phyloP scores from a whole-genome alignment of 2,888 invertebrate species.

The Cephus pulcher region DNA sequence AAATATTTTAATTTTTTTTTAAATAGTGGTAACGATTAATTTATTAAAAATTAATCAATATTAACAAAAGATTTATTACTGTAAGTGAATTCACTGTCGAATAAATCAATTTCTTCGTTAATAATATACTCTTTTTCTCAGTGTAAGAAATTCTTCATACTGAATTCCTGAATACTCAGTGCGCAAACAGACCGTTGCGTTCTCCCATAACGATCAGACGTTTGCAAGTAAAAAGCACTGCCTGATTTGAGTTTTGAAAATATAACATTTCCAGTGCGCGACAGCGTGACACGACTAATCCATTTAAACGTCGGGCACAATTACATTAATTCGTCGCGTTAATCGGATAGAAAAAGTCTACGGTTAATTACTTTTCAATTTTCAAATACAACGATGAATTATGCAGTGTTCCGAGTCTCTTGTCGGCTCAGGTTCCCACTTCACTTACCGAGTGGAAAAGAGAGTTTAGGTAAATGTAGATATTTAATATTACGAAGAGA shows the following conservation, averaged over 20 bases:
- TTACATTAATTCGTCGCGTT: not conserved
- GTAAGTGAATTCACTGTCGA: not conserved
- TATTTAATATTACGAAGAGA: not conserved
- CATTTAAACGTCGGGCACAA: not conserved
- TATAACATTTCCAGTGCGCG: not conserved
- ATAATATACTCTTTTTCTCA: not conserved
- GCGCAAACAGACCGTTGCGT: not conserved
- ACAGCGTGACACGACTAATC: not conserved
- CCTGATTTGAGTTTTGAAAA: not conserved
- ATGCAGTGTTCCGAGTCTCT: not conserved
- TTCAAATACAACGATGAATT: not conserved
- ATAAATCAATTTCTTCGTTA: not conserved
- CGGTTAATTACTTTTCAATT: not conserved
- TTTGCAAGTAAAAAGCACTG: not conserved
- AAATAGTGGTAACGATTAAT: not conserved
- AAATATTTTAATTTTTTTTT: not conserved
- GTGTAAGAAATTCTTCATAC: not conserved
- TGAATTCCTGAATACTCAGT: not conserved
- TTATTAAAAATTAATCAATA: not conserved
- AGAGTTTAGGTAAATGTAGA: not conserved
- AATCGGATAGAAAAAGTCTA: not conserved
- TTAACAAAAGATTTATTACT: not conserved
- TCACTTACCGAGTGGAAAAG: not conserved
- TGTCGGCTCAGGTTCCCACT: not conserved
- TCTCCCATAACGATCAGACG: not conserved